phyloP scores from a whole-genome alignment of 2,113 vertebrate species.

The Prochilodus magdalenae region DNA sequence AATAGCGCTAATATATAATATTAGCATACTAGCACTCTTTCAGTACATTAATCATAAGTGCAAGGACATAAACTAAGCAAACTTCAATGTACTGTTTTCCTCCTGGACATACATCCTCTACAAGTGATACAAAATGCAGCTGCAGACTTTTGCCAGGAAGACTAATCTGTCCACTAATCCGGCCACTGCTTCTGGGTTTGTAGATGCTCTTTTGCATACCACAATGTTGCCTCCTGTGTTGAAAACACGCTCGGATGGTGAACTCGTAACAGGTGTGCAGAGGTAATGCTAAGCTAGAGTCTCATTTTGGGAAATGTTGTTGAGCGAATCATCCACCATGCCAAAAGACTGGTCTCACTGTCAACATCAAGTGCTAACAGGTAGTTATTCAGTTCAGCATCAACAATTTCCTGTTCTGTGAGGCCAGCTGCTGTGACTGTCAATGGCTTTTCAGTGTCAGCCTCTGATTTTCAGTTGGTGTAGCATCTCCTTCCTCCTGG shows the following conservation, averaged over 20 bases:
- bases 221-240: not conserved
- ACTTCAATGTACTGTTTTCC: no score
- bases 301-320: not conserved
- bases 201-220: not conserved
- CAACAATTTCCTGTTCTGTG: not conserved
- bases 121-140: no score
- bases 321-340: not conserved
- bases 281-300: not conserved
- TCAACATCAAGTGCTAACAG: not conserved
- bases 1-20: no score
- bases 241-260: not conserved
- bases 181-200: no score
- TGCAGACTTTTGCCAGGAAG: no score
- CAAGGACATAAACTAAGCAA: no score
- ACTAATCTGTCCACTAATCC: no score
- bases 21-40: no score
- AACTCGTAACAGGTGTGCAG: not conserved
- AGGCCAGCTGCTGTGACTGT: not conserved
- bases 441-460: not conserved
- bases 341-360: no score
- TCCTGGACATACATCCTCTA: no score
- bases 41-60: no score
- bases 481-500: not conserved
- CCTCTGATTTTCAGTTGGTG: not conserved
- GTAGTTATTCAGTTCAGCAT: not conserved